Evolutionary conservation across 2,888 invertebrate genomes (phyloP), one percentile per base, ranked within the genome.

Genomic region (Orthosia cruda): DNA sequence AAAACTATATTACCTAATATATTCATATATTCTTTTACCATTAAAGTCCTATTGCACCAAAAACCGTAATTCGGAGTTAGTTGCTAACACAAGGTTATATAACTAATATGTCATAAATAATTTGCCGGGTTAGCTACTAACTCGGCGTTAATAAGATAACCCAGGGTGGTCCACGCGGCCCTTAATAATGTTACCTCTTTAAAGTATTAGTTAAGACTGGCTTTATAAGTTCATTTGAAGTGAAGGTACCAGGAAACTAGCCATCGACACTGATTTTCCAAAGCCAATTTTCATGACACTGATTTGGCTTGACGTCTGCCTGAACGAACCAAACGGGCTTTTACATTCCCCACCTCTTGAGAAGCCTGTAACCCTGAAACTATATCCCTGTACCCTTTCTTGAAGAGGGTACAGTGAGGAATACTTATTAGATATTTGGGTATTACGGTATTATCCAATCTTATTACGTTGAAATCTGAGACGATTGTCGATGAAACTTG

Each of bases 381-480:
- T 74, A 49, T 80, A 81, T 73, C 64, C 76, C 26, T 40, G 68
- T n/a, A 83, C 80, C 80, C 64, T 84, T 75, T 47, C 13, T 50
- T 84, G 84, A 84, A 49, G 71, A 80, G 81, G 84, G 81, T 81
- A 54, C 61, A 23, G 57, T 58, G 32, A 71, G 45, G 58, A 73
- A 58, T 40, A 71, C 75, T 71, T 81, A 67, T 67, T 69, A 68
- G 54, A 40, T 80, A 61, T 54, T 52, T 40, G 57, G 62, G 40
- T 59, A 69, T 69, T 59, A 81, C 71, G 9, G 40, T 69, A 84
- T 54, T 55, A 69, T 65, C 69, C 71, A 81, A 84, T 84, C 71
- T 40, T 32, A 66, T 74, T 84, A 75, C 26, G 40, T 57, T 15
- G 85, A 69, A 73, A 83, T 81, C 59, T 55, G 68, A 83, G 47